A percentile compares a stretch with the other conserved stretches of the same genome.
Evolutionary conservation across 1,140 invertebrate genomes (phyloP).

Genomic region (Gryon sp.): DNA sequence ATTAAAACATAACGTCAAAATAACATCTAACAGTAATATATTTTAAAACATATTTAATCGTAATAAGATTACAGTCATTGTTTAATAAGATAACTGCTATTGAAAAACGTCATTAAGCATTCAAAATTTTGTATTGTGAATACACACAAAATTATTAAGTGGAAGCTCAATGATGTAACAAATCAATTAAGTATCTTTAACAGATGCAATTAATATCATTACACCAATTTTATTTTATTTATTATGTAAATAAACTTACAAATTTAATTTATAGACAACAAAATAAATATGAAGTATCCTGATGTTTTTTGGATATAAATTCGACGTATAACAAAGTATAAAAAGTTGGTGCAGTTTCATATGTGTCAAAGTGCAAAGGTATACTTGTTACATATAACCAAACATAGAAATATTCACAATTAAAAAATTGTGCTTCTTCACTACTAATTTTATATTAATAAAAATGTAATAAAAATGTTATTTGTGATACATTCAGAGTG

Average conservation of each 20-base stretch:
- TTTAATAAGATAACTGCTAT: conserved; percentile 41
- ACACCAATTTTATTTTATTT: too few species aligned
- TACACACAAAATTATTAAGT: conserved; percentile 20
- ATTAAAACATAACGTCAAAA: conserved; percentile 20
- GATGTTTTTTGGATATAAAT: conserved; percentile 20
- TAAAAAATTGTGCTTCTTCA: too few species aligned
- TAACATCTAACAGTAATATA: conserved; percentile 55
- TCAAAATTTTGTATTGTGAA: conserved; percentile 26
- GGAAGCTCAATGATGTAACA: conserved; percentile 46
- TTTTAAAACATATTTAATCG: conserved; percentile 57
- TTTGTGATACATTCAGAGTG: too few species aligned
- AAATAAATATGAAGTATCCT: too few species aligned
- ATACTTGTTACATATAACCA: conserved; percentile 6
- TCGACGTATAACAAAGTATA: conserved; percentile 36
- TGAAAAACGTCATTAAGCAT: conserved; percentile 23
- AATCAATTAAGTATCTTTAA: too few species aligned
- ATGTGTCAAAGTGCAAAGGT: conserved; percentile 20
- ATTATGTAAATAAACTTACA: too few species aligned
- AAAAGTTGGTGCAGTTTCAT: too few species aligned
- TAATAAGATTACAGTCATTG: conserved; percentile 54
- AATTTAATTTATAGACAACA: too few species aligned
- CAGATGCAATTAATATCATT: too few species aligned
- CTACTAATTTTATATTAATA: background rate
- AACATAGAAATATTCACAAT: background rate
- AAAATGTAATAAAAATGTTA: too few species aligned